phyloP scores from a whole-genome alignment of 2,797 vertebrate genomes.

The Protonibea diacanthus region DNA sequence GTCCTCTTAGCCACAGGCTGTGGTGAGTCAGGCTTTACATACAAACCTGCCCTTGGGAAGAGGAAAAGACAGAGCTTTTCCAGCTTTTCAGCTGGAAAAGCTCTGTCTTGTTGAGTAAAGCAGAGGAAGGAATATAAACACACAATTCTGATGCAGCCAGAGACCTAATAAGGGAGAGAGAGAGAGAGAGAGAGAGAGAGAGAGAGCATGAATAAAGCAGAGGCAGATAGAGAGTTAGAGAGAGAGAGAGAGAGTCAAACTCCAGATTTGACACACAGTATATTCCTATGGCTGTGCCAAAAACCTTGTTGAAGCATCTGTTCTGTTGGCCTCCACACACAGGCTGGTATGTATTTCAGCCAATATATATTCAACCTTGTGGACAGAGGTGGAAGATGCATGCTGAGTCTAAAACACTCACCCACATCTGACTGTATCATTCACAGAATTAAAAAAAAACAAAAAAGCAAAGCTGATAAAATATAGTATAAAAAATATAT shows the following conservation, averaged over 20 bases:
- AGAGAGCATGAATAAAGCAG: slow-evolving; percentile 23
- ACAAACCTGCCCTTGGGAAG: slow-evolving; percentile 38
- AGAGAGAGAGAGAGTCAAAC: slow-evolving; percentile 23
- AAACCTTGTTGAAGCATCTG: slow-evolving; percentile 54
- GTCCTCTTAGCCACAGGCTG: slow-evolving; percentile 20
- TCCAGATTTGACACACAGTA: slow-evolving; percentile 28
- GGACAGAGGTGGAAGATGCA: slow-evolving; percentile 27
- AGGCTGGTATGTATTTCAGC: slow-evolving; percentile 40
- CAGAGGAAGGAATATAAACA: slow-evolving; percentile 52
- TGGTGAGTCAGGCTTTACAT: slow-evolving; percentile 25
- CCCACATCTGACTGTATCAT: slow-evolving; percentile 24
- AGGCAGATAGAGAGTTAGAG: slow-evolving; percentile 17
- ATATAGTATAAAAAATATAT: too few relatives aligned
- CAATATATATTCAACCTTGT: slow-evolving; percentile 44
- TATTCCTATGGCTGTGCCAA: slow-evolving; percentile 54
- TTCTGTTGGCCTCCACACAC: slow-evolving; percentile 48
- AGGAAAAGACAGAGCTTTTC: slow-evolving; percentile 46
- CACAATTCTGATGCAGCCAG: slow-evolving; percentile 32
- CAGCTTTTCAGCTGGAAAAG: slow-evolving; percentile 20
- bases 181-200: slow-evolving; percentile 24
- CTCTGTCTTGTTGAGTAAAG: slow-evolving; percentile 19
- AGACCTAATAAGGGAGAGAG: slow-evolving; percentile 32
- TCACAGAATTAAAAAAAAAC: not conserved
- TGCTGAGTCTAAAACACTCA: slow-evolving; percentile 35
- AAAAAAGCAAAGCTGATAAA: slow-evolving; percentile 23